A percentile compares a stretch with the other conserved stretches of the same genome.
phyloP scores from a whole-genome alignment of 1,140 invertebrate genomes.

The Leptopilina clavipes region DNA sequence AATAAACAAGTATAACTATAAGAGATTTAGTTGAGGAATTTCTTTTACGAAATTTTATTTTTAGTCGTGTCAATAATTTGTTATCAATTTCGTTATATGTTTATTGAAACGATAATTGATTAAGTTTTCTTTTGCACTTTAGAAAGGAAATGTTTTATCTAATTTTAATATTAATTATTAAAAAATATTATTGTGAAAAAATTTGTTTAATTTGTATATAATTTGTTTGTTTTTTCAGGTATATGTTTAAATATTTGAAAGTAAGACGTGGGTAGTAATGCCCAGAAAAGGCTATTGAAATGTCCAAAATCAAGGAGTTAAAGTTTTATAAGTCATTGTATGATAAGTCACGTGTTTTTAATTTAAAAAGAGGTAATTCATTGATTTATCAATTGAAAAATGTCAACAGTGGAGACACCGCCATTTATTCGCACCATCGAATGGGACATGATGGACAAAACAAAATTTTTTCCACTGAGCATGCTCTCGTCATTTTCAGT shows the following conservation, averaged over 20 bases:
- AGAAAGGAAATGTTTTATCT: too few relatives aligned
- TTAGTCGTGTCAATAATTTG: not conserved
- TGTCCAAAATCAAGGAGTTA: conserved; percentile 63
- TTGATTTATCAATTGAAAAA: conserved; percentile 50
- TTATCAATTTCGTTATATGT: not conserved
- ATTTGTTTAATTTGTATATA: too few relatives aligned
- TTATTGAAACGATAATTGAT: not conserved
- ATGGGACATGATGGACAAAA: conserved; percentile 99
- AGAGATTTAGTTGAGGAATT: too few relatives aligned
- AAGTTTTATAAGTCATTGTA: conserved; percentile 36
- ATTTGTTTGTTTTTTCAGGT: not conserved
- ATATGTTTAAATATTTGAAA: not conserved
- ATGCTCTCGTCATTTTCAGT: conserved; percentile 91
- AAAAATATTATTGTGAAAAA: too few relatives aligned
- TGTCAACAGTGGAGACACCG: conserved; percentile 76
- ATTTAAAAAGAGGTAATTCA: conserved; percentile 34
- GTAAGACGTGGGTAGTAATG: conserved; percentile 58
- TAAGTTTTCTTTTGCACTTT: too few relatives aligned
- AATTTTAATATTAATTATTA: too few relatives aligned
- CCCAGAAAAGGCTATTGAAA: conserved; percentile 63
- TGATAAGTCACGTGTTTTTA: conserved; percentile 42
- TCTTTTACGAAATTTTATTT: too few relatives aligned
- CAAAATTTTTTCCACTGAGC: conserved; percentile 93
- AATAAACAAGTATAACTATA: too few relatives aligned
- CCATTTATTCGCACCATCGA: conserved; percentile 92